Base-by-base conservation (phyloP, 2,113 vertebrate species). In the Rhinoderma darwinii region DNA sequence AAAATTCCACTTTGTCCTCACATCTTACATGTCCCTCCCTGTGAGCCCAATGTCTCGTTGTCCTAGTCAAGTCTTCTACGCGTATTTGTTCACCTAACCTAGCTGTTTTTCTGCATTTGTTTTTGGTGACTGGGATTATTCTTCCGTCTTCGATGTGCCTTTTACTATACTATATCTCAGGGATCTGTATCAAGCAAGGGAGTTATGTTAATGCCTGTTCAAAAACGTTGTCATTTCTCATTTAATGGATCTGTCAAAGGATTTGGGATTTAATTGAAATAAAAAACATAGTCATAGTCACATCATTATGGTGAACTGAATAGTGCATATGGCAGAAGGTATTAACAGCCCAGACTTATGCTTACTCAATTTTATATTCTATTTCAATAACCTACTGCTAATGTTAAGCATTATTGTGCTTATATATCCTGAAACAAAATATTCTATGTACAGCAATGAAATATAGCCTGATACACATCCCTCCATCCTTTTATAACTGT, bases 391-490 rank as follows among this genome's bases (percentile, higher is more conserved):
- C n/a, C n/a, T 43, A 43, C 39, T 43, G 72, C 39, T 44, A 27
- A 7, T 27, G 5, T 35, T 50, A 15, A 51, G 44, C n/a, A 77
- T 27, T 15, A 47, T 17, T 25, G 12, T 25, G 12, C 37, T 74
- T 9, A 43, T 43, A 12, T 30, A 32, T 50, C 4, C 74, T 50
- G 47, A 50, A 72, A 51, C 9, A 75, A 27, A 44, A 12, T n/a
- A 44, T 75, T 11, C 39, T 14, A 43, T 75, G 25, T 75, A 12
- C 25, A 9, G 11, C 9, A 77, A 50, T 47, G 5, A 39, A 44
- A 4, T 50, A 32, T 27, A 75, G 78, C 86, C 39, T 87, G 70
- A 87, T 82, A 82, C 86, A 87, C 27, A 87, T 87, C 79, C 86
- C 86, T 82, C 11, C 50, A 75, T 43, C 8, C n/a, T 4, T 25